Evolutionary conservation across 2,797 vertebrate genomes (phyloP).

Genomic region (Notoglanidium macrostoma): DNA sequence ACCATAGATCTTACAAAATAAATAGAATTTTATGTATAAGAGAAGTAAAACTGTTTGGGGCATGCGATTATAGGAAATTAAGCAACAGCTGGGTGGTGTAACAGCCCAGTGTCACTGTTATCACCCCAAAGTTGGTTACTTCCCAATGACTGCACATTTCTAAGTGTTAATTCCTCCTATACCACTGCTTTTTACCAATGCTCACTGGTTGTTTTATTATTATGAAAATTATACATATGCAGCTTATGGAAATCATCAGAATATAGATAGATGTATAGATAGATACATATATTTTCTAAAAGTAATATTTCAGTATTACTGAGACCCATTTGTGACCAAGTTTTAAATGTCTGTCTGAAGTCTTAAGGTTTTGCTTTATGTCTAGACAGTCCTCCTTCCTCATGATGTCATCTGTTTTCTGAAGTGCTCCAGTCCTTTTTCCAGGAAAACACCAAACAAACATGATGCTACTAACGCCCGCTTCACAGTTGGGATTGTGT

Average conservation of each 20-base stretch:
- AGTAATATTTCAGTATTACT: not conserved
- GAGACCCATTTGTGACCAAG: not conserved
- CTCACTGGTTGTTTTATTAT: not conserved
- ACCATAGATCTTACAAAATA: not conserved
- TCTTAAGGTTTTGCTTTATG: not conserved
- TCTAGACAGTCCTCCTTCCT: not conserved
- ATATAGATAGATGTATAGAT: not conserved
- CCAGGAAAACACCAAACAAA: not conserved
- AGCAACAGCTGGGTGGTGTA: not conserved
- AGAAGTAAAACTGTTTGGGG: no score
- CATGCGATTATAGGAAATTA: no score
- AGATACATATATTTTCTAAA: no score
- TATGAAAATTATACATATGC: not conserved
- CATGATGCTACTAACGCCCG: not conserved
- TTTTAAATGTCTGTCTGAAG: not conserved
- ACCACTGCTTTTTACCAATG: not conserved
- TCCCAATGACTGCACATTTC: not conserved
- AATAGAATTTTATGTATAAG: not conserved
- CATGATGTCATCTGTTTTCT: not conserved
- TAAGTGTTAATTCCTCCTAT: not conserved
- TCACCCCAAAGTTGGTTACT: not conserved
- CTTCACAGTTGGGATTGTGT: not conserved
- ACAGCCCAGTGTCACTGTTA: not conserved
- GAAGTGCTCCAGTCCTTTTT: not conserved
- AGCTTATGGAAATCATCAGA: not conserved